Conservation (phyloP, 1,140 invertebrate species). For the Daktulosphaira vitifoliae region DNA sequence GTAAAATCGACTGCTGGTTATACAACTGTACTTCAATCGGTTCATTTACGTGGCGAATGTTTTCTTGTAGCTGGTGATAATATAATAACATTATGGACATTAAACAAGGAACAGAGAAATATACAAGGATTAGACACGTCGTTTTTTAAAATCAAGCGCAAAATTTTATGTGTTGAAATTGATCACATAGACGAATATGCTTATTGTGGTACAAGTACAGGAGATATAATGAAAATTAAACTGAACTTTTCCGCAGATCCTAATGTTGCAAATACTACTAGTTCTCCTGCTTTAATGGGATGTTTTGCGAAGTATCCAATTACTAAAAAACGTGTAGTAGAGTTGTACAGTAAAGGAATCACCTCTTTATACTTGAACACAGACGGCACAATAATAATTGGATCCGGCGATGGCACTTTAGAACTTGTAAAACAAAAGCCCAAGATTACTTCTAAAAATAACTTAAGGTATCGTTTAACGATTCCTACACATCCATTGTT, state of each 20-base stretch:
- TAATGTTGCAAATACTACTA: constrained; percentile 45
- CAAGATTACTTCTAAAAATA: constrained; percentile 20
- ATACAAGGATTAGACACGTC: constrained; percentile 61
- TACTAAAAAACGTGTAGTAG: constrained; percentile 42
- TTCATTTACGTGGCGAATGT: constrained; percentile 50
- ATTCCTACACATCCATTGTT: constrained; percentile 42
- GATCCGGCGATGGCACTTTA: constrained; percentile 71
- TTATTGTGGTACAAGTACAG: constrained; percentile 77
- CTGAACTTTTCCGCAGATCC: constrained; percentile 57
- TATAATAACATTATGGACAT: constrained; percentile 64
- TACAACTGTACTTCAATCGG: constrained; percentile 50
- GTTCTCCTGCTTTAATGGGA: constrained; percentile 55
- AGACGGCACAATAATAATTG: constrained; percentile 51
- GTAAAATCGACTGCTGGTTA: constrained; percentile 58
- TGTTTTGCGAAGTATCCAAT: constrained; percentile 54
- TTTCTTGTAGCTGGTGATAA: constrained; percentile 66
- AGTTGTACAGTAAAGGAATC: constrained; percentile 44
- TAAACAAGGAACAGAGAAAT: constrained; percentile 59
- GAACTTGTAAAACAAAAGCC: constrained; percentile 54
- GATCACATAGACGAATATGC: constrained; percentile 59
- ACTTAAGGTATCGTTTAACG: constrained; percentile 37
- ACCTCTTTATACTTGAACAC: constrained; percentile 12
- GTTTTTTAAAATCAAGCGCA: constrained; percentile 58
- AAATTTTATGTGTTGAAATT: constrained; percentile 53
- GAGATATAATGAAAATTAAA: constrained; percentile 54